Evolutionary conservation across 1,140 invertebrate genomes (phyloP), one percentile per base, ranked within the genome.

Genomic region (Euura saliciscinereae): DNA sequence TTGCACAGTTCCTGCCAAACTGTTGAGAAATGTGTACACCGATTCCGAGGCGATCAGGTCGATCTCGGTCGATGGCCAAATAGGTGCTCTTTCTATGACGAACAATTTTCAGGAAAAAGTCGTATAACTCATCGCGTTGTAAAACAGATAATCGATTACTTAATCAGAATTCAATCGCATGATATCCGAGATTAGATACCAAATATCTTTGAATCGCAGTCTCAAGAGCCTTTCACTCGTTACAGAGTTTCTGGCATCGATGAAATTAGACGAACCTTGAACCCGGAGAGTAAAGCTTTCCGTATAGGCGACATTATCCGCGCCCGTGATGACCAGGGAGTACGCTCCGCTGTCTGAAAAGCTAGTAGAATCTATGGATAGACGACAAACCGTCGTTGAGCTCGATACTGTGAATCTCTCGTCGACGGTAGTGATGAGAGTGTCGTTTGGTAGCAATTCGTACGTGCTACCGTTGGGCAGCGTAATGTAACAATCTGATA

Each of bases 291-390:
- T 28, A n/a, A 13, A 67, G 43, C 42, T 67, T 2, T 11, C 66
- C 42, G 11, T 11, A 4, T 28, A 42, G 42, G 43, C 8, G 42
- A 28, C 43, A 42, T 42, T 28, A 11, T 67, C 43, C 10, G 28
- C 28, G 10, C 42, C 66, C 10, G 43, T 28, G 8, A 67, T 67
- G 10, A 10, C 10, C 4, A 67, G 28, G 11, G 42, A 42, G 28
- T 67, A 67, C 10, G 66, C 8, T 42, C 66, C 66, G 8, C 66
- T 67, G 28, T 67, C 66, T 28, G 66, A 28, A 42, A 67, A 67
- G 4, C 8, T 44, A 28, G 66, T 67, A 4, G 43, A 4, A 8
- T 67, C 66, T 4, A 67, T 67, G 66, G 66, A 42, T 8, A 67
- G 3, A 67, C 66, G 11, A 44, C 66, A 67, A 3, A n/a, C 13